A percentile compares a stretch with the other conserved stretches of the same genome.
phyloP scores from a whole-genome alignment of 2,797 vertebrate species.

The Notoglanidium macrostoma region DNA sequence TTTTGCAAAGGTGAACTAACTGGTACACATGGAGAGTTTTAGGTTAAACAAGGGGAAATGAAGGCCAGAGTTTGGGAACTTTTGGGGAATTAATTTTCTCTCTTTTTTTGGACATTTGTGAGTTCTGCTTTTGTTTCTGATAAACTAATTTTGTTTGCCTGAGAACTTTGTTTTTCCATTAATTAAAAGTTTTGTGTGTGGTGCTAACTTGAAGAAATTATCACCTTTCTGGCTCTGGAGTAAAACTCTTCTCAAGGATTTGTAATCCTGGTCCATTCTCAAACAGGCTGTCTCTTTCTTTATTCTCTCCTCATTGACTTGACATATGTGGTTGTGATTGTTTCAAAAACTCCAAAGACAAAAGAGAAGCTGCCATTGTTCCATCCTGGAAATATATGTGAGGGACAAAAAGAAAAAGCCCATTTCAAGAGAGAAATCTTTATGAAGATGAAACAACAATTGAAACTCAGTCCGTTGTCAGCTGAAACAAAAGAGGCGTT shows the following conservation, averaged over 20 bases:
- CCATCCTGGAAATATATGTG: constrained; percentile 41
- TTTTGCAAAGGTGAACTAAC: neutral
- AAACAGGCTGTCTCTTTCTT: constrained; percentile 9
- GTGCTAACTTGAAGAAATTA: neutral
- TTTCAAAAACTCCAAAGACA: constrained; percentile 42
- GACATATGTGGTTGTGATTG: constrained; percentile 33
- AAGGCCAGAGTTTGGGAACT: neutral
- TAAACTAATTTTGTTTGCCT: neutral
- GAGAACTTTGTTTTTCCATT: constrained; percentile 2
- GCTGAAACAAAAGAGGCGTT: constrained; percentile 72
- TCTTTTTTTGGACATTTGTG: neutral
- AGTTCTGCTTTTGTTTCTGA: neutral
- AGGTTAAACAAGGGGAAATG: neutral
- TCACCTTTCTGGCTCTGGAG: constrained; percentile 10
- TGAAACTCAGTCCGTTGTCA: constrained; percentile 58
- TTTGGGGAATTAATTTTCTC: no score
- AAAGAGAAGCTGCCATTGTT: constrained; percentile 62
- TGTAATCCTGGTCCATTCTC: constrained; percentile 25
- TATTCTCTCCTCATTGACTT: constrained; percentile 27
- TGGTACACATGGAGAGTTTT: neutral
- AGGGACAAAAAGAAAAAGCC: constrained; percentile 54
- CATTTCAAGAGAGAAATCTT: constrained; percentile 66
- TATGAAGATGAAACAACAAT: constrained; percentile 59
- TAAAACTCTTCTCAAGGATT: constrained; percentile 11
- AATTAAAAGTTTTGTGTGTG: constrained; percentile 15